Conservation (phyloP, 2,797 vertebrate genomes). For the Netta rufina region DNA sequence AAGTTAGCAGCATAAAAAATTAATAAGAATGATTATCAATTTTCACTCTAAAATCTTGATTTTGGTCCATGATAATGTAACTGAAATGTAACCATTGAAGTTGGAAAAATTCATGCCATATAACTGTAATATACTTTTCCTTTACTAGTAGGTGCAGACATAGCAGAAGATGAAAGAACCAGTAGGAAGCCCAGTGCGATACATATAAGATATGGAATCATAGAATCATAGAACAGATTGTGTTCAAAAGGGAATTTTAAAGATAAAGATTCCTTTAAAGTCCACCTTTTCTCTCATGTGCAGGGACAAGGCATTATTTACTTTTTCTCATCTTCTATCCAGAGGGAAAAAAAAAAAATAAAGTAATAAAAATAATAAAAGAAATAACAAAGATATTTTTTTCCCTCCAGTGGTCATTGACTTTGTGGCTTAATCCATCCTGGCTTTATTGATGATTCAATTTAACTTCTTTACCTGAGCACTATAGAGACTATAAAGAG, state of each 20-base stretch:
- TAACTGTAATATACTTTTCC: neutral
- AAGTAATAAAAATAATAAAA: neutral
- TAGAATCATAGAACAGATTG: too few species aligned
- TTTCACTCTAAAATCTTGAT: neutral
- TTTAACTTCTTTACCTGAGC: neutral
- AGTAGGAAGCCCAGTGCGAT: neutral
- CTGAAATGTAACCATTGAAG: neutral
- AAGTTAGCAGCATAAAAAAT: neutral
- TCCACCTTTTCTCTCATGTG: too few species aligned
- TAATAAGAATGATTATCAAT: neutral
- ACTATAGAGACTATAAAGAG: neutral
- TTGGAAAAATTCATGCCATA: neutral
- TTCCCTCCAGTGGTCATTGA: neutral
- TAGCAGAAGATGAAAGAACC: neutral
- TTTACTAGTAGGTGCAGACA: neutral
- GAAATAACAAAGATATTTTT: neutral
- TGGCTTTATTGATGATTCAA: neutral
- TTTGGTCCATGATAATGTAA: neutral
- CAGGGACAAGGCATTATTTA: neutral
- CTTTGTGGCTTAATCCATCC: neutral
- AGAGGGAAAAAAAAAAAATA: neutral
- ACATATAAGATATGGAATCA: neutral
- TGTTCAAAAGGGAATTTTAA: too few species aligned
- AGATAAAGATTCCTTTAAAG: too few species aligned
- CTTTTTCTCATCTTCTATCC: neutral